Percentiles rank a stretch among this genome's conserved stretches.
These are phyloP conservation scores for Aelia acuminata DNA, from an alignment of 2,888 invertebrate species.

Conservation along the genomic window DNA sequence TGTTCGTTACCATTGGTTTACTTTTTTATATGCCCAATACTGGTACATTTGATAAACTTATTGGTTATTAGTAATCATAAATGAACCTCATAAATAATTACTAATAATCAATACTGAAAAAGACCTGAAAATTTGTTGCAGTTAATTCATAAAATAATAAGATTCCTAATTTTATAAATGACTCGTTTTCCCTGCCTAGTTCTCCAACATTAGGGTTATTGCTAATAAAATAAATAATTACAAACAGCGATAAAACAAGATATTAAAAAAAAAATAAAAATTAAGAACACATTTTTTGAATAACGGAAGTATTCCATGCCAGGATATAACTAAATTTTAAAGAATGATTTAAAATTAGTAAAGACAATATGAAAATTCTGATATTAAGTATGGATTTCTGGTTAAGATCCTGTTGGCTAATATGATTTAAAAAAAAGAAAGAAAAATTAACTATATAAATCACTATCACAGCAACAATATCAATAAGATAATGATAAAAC, in stretches of 20 bases:
- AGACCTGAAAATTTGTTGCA: conserved; percentile 76
- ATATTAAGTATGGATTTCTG: background rate
- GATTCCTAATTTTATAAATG: background rate
- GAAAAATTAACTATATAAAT: background rate
- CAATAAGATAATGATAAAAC: background rate
- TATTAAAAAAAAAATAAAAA: no score
- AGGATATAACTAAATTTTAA: no score
- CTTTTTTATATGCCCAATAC: background rate
- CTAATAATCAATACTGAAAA: conserved; percentile 20
- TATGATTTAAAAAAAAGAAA: background rate
- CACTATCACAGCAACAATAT: background rate
- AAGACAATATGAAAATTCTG: background rate
- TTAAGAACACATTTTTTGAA: no score
- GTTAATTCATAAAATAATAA: conserved; percentile 62
- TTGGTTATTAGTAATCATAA: conserved; percentile 44
- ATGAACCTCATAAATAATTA: conserved; percentile 44
- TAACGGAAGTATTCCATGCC: no score
- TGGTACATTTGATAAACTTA: conserved; percentile 14
- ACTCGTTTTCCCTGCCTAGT: background rate
- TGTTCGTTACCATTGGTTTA: conserved; percentile 16
- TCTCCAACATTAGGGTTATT: background rate
- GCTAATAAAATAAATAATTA: no score
- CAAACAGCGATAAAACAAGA: no score
- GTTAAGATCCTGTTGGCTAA: background rate
- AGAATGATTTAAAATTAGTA: no score